Evolutionary conservation across 1,140 invertebrate species (phyloP), one percentile per base, ranked within the genome.

Genomic region (Panagrolaimus sp.): DNA sequence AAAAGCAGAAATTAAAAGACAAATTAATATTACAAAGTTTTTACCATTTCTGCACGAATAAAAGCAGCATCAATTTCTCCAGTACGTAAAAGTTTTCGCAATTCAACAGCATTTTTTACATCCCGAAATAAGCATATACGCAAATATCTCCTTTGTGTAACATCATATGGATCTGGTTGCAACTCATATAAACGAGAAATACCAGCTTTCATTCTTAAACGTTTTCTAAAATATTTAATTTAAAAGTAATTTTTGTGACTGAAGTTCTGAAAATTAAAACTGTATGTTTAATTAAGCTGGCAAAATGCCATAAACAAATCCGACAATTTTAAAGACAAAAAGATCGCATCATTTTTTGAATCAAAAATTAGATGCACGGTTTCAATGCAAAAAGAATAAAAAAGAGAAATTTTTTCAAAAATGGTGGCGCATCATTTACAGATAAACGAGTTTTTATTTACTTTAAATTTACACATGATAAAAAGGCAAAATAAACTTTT

Each of bases 61-160:
- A 81, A 65, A 5, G 81, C 74, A 14, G 76, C 76, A 72, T 81
- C 79, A 46, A 81, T 73, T 71, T 72, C 70, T 26, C 79, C 79
- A 7, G 65, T 69, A 26, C 78, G 55, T 21, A 81, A n/a, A 21
- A 73, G 64, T n/a, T 75, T 70, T 12, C 71, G 52, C 67, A 80
- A 65, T 67, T 80, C 80, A 26, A 62, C 64, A 24, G 81, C 74
- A 73, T 81, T 81, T 72, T 78, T 71, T 7, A 81, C 79, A 70
- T 81, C 70, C n/a, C 48, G 63, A 43, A 81, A 81, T 5, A 75
- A 44, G 62, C 77, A 79, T 12, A 79, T 38, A 32, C 78, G 44
- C 21, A 81, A 58, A 64, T 55, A 78, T 47, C 69, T 46, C 24
- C 70, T 46, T 67, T 79, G 78, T 15, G 75, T 73, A 28, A 66